phyloP scores from a whole-genome alignment of 1,140 invertebrate genomes.

The Acromyrmex echinatior region DNA sequence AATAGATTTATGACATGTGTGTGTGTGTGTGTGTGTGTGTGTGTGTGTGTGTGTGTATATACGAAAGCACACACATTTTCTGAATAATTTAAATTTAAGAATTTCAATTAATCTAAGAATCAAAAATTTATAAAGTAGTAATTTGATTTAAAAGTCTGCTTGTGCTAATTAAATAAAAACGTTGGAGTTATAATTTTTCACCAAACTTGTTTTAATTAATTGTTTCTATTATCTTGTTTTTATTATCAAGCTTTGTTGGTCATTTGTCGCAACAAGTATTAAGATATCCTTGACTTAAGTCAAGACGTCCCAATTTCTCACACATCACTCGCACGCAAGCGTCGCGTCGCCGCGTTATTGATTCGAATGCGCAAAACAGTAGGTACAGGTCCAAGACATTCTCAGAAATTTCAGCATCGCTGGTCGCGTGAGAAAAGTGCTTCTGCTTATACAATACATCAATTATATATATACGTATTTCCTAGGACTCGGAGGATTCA shows the following conservation, averaged over 20 bases:
- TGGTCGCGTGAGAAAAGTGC: conserved; percentile 29
- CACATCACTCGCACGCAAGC: conserved; percentile 70
- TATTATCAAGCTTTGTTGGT: not conserved
- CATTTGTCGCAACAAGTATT: not conserved
- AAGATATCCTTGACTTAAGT: not conserved
- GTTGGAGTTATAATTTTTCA: no score
- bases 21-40: no score
- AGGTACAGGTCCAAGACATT: not conserved
- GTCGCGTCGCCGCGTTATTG: conserved; percentile 78
- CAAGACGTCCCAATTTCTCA: conserved; percentile 22
- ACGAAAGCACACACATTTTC: no score
- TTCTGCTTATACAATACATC: not conserved
- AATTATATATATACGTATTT: not conserved
- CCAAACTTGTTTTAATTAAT: not conserved
- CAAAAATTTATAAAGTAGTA: no score
- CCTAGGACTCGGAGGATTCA: not conserved
- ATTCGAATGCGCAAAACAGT: conserved; percentile 84
- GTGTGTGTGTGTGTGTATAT: no score
- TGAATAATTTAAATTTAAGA: no score
- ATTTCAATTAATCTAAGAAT: no score
- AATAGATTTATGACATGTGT: no score
- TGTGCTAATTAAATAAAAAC: no score
- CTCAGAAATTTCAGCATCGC: conserved; percentile 35
- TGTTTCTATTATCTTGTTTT: no score
- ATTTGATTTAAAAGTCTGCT: no score